Conservation (phyloP, 2,888 invertebrate genomes). For the Pycnomerus fuliginosus region DNA sequence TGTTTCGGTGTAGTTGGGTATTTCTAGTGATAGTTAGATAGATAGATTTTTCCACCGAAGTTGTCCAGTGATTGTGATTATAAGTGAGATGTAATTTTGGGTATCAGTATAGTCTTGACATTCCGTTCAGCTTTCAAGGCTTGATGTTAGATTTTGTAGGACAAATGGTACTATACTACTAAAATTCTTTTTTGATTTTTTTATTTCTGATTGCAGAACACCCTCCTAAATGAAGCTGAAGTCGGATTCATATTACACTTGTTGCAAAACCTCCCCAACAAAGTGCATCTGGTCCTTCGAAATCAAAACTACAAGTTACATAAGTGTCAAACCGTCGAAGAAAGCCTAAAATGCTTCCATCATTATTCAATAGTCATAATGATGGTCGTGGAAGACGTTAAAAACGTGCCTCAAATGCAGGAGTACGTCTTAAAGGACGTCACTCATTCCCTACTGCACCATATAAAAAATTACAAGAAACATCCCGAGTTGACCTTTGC, state of each 20-base stretch:
- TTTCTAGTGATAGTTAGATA: no score
- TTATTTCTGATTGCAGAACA: no score
- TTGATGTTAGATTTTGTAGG: no score
- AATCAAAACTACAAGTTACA: constrained; percentile 56
- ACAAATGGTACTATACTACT: no score
- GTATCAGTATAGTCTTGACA: no score
- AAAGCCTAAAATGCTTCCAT: constrained; percentile 58
- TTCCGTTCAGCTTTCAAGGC: no score
- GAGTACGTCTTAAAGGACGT: constrained; percentile 60
- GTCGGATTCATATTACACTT: constrained; percentile 26
- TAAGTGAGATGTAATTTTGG: no score
- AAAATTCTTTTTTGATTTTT: no score
- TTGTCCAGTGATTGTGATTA: no score
- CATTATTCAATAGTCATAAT: constrained; percentile 58
- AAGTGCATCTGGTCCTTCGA: constrained; percentile 57
- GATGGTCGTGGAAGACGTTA: constrained; percentile 49
- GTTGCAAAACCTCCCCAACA: constrained; percentile 19
- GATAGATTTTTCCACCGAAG: no score
- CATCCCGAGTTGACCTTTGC: constrained; percentile 42
- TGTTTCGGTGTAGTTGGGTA: no score
- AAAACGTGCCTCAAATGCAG: constrained; percentile 52
- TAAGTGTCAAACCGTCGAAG: constrained; percentile 53
- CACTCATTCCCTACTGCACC: constrained; percentile 56
- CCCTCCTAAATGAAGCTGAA: no score
- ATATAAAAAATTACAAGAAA: constrained; percentile 52